Base-by-base conservation (phyloP, 2,113 vertebrate species). In the Calypte anna region DNA sequence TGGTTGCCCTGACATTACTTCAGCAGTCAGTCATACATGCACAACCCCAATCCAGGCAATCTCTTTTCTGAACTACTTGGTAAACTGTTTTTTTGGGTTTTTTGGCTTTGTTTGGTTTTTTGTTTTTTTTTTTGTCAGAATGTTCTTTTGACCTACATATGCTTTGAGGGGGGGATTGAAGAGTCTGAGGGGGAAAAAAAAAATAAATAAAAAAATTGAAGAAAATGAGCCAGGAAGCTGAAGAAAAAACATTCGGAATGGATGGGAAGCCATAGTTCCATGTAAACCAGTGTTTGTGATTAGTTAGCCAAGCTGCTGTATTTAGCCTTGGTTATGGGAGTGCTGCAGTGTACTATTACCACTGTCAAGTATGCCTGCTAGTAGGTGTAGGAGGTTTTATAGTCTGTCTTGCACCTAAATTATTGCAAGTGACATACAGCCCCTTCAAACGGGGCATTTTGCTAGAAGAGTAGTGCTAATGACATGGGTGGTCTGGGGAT, bases 401-500 rank as follows among this genome's bases (percentile, higher is more conserved):
- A 82, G 90, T 85, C 78, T 92, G 74, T 81, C 63, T 96, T 86
- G 74, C 67, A 87, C 66, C 40, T 9, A 96, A 89, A 69, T 58
- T 96, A 96, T 93, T 96, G 74, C 24, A 66, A 96, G 94, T 91
- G 90, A 89, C 81, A 88, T 40, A 72, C 88, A 94, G 88, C 85
- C 66, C 87, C 73, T 88, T 93, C 82, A 96, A 78, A 93, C 8
- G 17, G 91, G 58, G 73, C 51, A 53, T 92, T 92, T 79, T 81
- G 85, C 64, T 95, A 73, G 38, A 80, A 94, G 79, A 92, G 64
- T 76, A 80, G 23, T 1, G 1, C 66, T 95, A 96, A 94, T 93
- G 86, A 87, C 91, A 79, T 96, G 91, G 93, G 92, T 96, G 94
- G 93, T 96, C 90, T 82, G 94, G 55, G 72, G 81, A 86, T 96